A percentile compares a stretch with the other conserved stretches of the same genome.
Evolutionary conservation across 2,888 invertebrate genomes (phyloP).

Genomic region (Caenorhabditis japonica): DNA sequence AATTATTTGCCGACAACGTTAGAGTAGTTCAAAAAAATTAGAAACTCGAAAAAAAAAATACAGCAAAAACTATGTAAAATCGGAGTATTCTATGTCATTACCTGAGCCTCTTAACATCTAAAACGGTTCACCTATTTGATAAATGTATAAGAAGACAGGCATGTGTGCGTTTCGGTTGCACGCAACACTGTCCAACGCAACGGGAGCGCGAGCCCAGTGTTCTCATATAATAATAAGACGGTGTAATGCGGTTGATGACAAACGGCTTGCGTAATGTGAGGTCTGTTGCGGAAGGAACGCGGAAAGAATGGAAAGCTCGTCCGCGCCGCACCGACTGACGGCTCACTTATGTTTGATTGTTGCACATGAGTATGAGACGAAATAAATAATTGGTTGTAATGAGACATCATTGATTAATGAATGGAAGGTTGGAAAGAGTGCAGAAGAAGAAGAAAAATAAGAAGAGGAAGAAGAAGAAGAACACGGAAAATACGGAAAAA

Average conservation of each 20-base stretch:
- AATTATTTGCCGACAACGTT: too few relatives aligned
- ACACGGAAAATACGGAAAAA: background rate
- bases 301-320: conserved; percentile 7
- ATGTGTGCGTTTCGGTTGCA: too few relatives aligned
- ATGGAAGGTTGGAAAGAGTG: background rate
- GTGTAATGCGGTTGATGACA: conserved; percentile 56
- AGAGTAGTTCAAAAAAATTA: too few relatives aligned
- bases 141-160: conserved; percentile 17
- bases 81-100: too few relatives aligned
- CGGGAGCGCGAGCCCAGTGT: conserved; percentile 28
- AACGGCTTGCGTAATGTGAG: conserved; percentile 55
- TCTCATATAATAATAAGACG: conserved; percentile 50
- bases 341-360: conserved; percentile 45
- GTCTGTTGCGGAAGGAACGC: conserved; percentile 37
- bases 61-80: too few relatives aligned
- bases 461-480: background rate
- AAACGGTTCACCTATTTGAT: conserved; percentile 41
- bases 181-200: background rate
- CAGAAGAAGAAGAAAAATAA: background rate
- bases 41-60: too few relatives aligned
- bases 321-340: too few relatives aligned
- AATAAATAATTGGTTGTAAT: background rate
- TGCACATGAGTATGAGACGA: conserved; percentile 30
- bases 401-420: conserved; percentile 25
- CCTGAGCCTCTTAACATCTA: too few relatives aligned